Conservation (phyloP, 2,797 vertebrate genomes). For the Todus mexicanus region DNA sequence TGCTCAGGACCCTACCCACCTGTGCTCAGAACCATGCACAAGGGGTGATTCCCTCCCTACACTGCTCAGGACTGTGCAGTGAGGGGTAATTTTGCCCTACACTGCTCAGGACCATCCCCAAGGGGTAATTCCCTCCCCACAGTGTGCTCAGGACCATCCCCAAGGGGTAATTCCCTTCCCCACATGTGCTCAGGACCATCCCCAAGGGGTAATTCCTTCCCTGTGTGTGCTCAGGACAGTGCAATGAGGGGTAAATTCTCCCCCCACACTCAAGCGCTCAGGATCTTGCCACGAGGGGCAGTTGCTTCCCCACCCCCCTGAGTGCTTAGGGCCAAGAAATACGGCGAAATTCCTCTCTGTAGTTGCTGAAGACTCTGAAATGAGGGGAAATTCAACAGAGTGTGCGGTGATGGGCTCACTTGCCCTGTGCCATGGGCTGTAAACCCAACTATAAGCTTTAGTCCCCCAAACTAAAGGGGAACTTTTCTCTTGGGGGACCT, state of each 20-base stretch:
- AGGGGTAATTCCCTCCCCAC: neutral
- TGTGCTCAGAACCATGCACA: rapidly evolving
- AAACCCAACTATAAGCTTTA: neutral
- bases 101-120: rapidly evolving
- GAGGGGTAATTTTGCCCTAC: rapidly evolving
- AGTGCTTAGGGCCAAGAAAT: rapidly evolving
- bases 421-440: neutral
- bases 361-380: rapidly evolving
- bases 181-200: rapidly evolving
- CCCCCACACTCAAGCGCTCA: rapidly evolving
- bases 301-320: rapidly evolving
- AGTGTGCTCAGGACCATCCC: rapidly evolving
- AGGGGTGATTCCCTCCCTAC: neutral
- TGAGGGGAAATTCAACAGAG: neutral
- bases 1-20: rapidly evolving
- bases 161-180: rapidly evolving
- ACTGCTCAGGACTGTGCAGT: rapidly evolving
- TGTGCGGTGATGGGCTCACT: rapidly evolving
- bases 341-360: too few relatives aligned
- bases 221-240: rapidly evolving
- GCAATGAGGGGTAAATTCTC: rapidly evolving
- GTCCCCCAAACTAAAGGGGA: neutral
- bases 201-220: rapidly evolving
- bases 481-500: rapidly evolving
- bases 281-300: rapidly evolving